A percentile compares a stretch with the other conserved stretches of the same genome.
Evolutionary conservation across 2,113 vertebrate species (phyloP).

Genomic region (Sprattus sprattus): DNA sequence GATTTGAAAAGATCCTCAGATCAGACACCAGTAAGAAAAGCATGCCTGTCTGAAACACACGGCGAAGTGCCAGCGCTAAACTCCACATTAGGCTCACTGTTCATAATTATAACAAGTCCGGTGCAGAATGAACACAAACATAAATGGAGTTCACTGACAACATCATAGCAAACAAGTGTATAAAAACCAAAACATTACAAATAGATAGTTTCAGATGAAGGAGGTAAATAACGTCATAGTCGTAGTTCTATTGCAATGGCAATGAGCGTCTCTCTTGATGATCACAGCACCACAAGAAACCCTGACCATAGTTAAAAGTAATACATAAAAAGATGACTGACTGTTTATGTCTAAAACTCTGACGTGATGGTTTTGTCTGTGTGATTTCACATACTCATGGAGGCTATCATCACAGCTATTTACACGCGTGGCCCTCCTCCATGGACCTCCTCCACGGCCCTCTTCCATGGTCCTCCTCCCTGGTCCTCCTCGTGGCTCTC

Average conservation of each 20-base stretch:
- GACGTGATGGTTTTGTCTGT: not conserved
- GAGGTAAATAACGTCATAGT: slow-evolving; percentile 29
- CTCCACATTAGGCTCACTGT: not conserved
- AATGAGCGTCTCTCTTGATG: slow-evolving; percentile 54
- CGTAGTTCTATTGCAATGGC: slow-evolving; percentile 45
- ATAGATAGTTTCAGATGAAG: slow-evolving; percentile 18
- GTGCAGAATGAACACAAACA: not conserved
- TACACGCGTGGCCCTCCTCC: slow-evolving; percentile 44
- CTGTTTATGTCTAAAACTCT: not conserved
- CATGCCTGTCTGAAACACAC: not conserved
- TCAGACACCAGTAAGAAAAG: not conserved
- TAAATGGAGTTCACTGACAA: not conserved
- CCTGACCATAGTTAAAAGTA: not conserved
- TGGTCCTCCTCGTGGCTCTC: slow-evolving; percentile 49
- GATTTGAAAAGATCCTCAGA: not conserved
- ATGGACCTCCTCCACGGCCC: slow-evolving; percentile 15
- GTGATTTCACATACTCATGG: not conserved
- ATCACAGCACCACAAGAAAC: not conserved
- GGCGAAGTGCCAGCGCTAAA: not conserved
- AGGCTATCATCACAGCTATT: slow-evolving; percentile 40
- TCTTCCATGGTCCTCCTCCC: slow-evolving; percentile 6
- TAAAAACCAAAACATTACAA: slow-evolving; percentile 46
- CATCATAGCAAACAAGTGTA: slow-evolving; percentile 60
- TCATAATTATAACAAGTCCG: not conserved
- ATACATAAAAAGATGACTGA: not conserved